Evolutionary conservation across 2,113 vertebrate genomes (phyloP).

Genomic region (Crotalus tigris): DNA sequence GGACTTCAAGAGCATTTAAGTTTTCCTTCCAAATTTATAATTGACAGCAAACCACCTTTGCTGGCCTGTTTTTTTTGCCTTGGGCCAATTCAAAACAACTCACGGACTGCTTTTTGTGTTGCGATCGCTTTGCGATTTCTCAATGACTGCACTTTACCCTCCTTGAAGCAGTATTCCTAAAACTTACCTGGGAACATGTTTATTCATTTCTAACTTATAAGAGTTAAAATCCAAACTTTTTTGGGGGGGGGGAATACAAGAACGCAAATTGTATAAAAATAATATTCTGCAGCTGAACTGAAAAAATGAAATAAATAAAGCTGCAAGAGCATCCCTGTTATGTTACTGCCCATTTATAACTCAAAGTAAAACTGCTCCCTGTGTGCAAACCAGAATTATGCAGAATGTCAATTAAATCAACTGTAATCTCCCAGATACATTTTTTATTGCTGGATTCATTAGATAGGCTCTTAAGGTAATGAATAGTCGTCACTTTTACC

Average conservation of each 20-base stretch:
- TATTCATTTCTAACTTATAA: conserved; percentile 4
- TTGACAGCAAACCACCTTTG: not conserved
- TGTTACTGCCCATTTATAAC: conserved; percentile 61
- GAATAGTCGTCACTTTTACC: conserved; percentile 70
- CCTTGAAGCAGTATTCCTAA: conserved; percentile 30
- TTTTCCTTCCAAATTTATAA: not conserved
- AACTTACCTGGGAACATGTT: conserved; percentile 25
- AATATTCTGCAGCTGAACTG: conserved; percentile 54
- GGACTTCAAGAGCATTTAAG: not conserved
- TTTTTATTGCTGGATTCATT: conserved; percentile 77
- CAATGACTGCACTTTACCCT: conserved; percentile 45
- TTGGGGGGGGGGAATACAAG: not conserved
- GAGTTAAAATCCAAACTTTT: conserved; percentile 40
- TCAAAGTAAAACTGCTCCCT: conserved; percentile 62
- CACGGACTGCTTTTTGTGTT: conserved; percentile 31
- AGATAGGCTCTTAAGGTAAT: conserved; percentile 75
- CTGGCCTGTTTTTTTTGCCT: conserved; percentile 33
- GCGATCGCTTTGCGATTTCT: conserved; percentile 12
- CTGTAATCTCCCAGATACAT: conserved; percentile 72
- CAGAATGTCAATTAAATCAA: conserved; percentile 74
- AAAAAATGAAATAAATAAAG: conserved; percentile 46
- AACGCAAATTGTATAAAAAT: conserved; percentile 60
- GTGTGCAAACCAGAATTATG: conserved; percentile 66
- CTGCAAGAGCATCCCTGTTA: conserved; percentile 59
- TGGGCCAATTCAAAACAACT: not conserved